Evolutionary conservation across 2,797 vertebrate genomes (phyloP).

Genomic region (Aplochiton taeniatus): DNA sequence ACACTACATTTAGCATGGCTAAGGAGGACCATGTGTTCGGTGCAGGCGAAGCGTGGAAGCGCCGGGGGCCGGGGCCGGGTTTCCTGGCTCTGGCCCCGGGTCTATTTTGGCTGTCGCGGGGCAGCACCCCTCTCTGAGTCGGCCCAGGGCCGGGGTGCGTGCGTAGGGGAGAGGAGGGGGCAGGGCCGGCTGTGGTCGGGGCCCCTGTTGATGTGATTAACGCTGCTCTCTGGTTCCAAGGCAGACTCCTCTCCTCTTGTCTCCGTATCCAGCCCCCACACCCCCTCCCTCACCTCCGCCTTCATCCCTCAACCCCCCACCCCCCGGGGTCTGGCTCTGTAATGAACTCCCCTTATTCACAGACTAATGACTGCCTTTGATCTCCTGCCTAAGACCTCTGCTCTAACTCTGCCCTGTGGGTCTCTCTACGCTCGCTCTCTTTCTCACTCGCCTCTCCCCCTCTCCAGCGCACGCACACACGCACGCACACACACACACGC

Average conservation of each 20-base stretch:
- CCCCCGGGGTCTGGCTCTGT: conserved; percentile 76
- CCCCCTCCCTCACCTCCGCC: conserved; percentile 52
- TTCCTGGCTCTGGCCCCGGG: conserved; percentile 40
- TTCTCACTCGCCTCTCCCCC: conserved; percentile 7
- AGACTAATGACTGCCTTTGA: conserved; percentile 86
- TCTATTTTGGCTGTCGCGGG: conserved; percentile 59
- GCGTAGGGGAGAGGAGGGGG: conserved; percentile 23
- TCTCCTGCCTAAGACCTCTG: conserved; percentile 79
- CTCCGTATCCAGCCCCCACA: conserved; percentile 36
- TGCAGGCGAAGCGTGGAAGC: conserved; percentile 65
- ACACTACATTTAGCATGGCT: conserved; percentile 66
- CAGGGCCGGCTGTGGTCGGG: conserved; percentile 57
- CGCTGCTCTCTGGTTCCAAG: conserved; percentile 69
- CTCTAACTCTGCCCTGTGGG: conserved; percentile 75
- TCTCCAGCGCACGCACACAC: not conserved
- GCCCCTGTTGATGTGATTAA: conserved; percentile 76
- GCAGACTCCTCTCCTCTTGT: conserved; percentile 56
- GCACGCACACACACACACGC: not conserved
- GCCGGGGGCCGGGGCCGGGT: conserved; percentile 39
- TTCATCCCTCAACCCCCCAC: conserved; percentile 66
- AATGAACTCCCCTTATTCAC: conserved; percentile 84
- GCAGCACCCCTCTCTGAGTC: conserved; percentile 59
- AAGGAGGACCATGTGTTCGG: conserved; percentile 71
- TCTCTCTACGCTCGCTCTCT: conserved; percentile 43
- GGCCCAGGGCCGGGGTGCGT: conserved; percentile 33